These are phyloP conservation scores for Picathartes gymnocephalus DNA, from an alignment of 2,113 vertebrate species.

Conservation along the genomic window DNA sequence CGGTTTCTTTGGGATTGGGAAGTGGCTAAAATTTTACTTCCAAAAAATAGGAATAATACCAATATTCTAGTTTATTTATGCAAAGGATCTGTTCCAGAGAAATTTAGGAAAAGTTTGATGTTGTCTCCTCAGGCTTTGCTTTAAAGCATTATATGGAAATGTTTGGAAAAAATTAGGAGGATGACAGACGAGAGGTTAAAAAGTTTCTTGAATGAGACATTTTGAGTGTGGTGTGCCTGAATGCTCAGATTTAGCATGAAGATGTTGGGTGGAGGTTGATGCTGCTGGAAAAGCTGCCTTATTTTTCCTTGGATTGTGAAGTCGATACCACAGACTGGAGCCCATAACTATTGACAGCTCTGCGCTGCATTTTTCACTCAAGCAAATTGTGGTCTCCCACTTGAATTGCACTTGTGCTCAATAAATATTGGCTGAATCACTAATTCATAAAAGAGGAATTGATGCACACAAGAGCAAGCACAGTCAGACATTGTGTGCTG, in stretches of 20 bases:
- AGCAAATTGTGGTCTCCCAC: neutral
- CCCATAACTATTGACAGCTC: neutral
- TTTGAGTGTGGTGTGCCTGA: neutral
- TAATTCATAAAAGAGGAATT: neutral
- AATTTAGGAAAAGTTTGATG: neutral
- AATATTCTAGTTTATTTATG: neutral
- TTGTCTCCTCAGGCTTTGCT: neutral
- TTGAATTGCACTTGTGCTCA: neutral
- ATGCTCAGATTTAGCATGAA: neutral
- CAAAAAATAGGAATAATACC: neutral
- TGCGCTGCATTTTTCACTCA: neutral
- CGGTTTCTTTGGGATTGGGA: neutral
- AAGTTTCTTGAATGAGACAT: neutral
- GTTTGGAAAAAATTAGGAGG: neutral
- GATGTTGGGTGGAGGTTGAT: neutral
- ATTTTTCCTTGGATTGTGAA: accelerated
- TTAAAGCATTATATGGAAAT: neutral
- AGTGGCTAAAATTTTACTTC: neutral
- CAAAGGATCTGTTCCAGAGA: neutral
- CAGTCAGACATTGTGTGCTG: neutral
- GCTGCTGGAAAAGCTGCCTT: neutral
- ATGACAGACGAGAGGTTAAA: neutral
- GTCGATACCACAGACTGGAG: neutral
- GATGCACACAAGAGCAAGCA: neutral
- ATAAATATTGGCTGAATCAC: neutral